A percentile compares a stretch with the other conserved stretches of the same genome.
phyloP scores from a whole-genome alignment of 1,140 invertebrate genomes.

The Drosophila erecta region DNA sequence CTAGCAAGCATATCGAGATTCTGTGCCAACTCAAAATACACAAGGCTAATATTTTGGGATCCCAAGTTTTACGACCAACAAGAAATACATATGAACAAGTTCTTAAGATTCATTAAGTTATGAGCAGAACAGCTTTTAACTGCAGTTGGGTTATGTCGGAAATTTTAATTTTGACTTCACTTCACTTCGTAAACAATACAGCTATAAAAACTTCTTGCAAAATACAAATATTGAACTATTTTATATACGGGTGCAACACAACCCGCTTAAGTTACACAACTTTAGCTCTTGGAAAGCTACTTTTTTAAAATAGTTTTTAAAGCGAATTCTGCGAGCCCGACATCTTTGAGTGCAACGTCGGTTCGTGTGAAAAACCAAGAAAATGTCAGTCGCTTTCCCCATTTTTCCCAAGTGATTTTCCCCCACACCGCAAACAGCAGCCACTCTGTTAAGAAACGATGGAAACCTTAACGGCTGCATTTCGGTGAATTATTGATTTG shows the following conservation, averaged over 20 bases:
- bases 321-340: not conserved
- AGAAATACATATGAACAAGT: not conserved
- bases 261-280: no score
- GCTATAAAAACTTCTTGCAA: not conserved
- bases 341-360: no score
- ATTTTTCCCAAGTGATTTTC: conserved; percentile 31
- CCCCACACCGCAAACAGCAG: not conserved
- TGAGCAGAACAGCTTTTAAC: no score
- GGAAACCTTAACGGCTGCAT: conserved; percentile 28
- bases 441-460: not conserved
- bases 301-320: not conserved
- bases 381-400: conserved; percentile 3
- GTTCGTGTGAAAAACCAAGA: conserved; percentile 31
- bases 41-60: not conserved
- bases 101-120: not conserved
- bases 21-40: not conserved
- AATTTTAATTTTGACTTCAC: not conserved
- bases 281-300: not conserved
- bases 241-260: no score
- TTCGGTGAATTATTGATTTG: conserved; percentile 55
- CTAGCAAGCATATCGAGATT: not conserved
- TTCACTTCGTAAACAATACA: not conserved
- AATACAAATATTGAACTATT: no score
- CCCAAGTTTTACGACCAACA: conserved; percentile 1
- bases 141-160: no score